Evolutionary conservation across 2,888 invertebrate genomes (phyloP), one percentile per base, ranked within the genome.

Genomic region (Blastobasis adustella): DNA sequence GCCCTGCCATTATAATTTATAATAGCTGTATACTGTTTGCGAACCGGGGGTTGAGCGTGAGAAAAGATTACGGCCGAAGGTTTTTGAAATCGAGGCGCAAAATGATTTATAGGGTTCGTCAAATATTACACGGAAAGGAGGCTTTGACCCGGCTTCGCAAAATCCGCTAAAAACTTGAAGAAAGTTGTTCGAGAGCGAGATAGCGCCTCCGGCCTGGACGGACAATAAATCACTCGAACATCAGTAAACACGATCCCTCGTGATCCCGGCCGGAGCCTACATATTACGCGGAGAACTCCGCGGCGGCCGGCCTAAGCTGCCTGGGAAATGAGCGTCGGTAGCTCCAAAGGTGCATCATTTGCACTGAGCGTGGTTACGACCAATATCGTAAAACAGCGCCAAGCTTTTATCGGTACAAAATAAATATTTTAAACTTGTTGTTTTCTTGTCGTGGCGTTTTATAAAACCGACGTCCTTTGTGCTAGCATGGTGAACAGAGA

Each of bases 211-310:
- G 58, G 61, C 62, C 57, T 58, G 59, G 57, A 57, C 61, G 53
- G 57, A 64, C 58, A 66, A 73, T 76, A 75, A 74, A 73, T 76
- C 69, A 73, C 65, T 60, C 51, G 62, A 64, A 62, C 62, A 69
- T 73, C 69, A 69, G 67, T 68, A 69, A 65, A 70, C 65, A 63
- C 58, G 57, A 50, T 55, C 56, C 58, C 60, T 59, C 54, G 58
- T 57, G 60, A 63, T 60, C 60, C 58, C 55, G 51, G 48, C 46
- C 55, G 57, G 45, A 40, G 50, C 49, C 49, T 48, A 49, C 50
- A 48, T 43, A 47, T 47, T 47, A 47, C 6, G 37, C 43, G 47
- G 37, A 37, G 43, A 50, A 50, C 38, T 44, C 42, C 23, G n/a
- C 23, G 23, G 23, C 23, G 23, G 23, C 23, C 23, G 23, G 3